Evolutionary conservation across 2,797 vertebrate species (phyloP).

Genomic region (Platalea minor): DNA sequence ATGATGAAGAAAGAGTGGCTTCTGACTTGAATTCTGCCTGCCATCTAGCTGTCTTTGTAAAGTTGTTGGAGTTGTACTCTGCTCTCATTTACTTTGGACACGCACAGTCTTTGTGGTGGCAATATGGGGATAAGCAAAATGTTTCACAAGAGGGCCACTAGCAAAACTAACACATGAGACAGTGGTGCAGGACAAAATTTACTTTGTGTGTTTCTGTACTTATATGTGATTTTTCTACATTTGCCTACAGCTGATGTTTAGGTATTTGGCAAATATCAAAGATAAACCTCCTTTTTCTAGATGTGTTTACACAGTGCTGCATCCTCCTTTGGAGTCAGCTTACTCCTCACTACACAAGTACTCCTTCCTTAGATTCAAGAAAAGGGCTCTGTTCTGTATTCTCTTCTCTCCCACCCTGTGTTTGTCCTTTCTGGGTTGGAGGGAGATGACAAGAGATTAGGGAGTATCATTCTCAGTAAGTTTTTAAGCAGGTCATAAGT

Average conservation of each 20-base stretch:
- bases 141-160: background rate
- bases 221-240: background rate
- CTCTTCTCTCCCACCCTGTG: background rate
- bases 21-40: background rate
- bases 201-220: background rate
- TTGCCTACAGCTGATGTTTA: background rate
- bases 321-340: background rate
- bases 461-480: background rate
- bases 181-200: background rate
- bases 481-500: background rate
- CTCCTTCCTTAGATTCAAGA: background rate
- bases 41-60: background rate
- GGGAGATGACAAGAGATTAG: background rate
- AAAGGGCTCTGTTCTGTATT: background rate
- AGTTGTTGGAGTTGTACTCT: background rate
- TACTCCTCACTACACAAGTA: background rate
- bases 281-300: background rate
- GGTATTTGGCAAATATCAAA: background rate
- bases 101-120: background rate
- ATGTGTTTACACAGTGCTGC: background rate
- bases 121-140: background rate
- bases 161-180: background rate
- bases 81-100: background rate
- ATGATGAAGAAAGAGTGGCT: background rate
- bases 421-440: background rate